These are phyloP conservation scores for Brachypalpus laphriformis DNA, from an alignment of 2,888 invertebrate species.

Conservation along the genomic window DNA sequence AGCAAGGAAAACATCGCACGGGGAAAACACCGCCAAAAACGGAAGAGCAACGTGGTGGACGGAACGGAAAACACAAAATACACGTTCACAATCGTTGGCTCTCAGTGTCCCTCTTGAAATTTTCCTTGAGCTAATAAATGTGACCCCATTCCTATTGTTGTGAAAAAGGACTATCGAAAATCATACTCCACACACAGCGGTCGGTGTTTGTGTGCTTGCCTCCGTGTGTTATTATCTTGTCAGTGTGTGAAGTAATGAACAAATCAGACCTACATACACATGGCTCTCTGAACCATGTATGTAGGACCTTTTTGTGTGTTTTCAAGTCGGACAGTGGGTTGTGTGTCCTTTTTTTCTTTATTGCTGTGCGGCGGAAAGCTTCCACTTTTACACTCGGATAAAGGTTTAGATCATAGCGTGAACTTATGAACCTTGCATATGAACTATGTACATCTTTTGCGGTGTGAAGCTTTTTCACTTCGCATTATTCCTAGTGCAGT, in stretches of 20 bases:
- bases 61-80: slow-evolving; percentile 14
- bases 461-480: slow-evolving; percentile 42
- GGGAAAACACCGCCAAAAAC: slow-evolving; percentile 28
- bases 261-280: slow-evolving; percentile 49
- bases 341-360: slow-evolving; percentile 10
- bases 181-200: slow-evolving; percentile 38
- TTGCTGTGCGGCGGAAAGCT: slow-evolving; percentile 63
- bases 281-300: slow-evolving; percentile 20
- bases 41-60: slow-evolving; percentile 44
- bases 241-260: slow-evolving; percentile 39
- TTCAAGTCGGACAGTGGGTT: slow-evolving; percentile 58
- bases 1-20: slow-evolving; percentile 28
- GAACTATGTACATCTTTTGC: slow-evolving; percentile 39
- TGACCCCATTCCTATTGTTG: slow-evolving; percentile 73
- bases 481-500: slow-evolving; percentile 20
- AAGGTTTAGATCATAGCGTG: slow-evolving; percentile 64
- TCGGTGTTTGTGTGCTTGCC: slow-evolving; percentile 28
- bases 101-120: slow-evolving; percentile 62
- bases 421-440: slow-evolving; percentile 67
- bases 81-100: slow-evolving; percentile 27
- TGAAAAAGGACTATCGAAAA: slow-evolving; percentile 70
- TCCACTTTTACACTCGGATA: slow-evolving; percentile 32
- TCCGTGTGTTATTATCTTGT: slow-evolving; percentile 37
- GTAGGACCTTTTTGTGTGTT: slow-evolving; percentile 27
- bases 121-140: slow-evolving; percentile 74